Base-by-base conservation (phyloP, 1,140 invertebrate species). In the Drosophila elegans region DNA sequence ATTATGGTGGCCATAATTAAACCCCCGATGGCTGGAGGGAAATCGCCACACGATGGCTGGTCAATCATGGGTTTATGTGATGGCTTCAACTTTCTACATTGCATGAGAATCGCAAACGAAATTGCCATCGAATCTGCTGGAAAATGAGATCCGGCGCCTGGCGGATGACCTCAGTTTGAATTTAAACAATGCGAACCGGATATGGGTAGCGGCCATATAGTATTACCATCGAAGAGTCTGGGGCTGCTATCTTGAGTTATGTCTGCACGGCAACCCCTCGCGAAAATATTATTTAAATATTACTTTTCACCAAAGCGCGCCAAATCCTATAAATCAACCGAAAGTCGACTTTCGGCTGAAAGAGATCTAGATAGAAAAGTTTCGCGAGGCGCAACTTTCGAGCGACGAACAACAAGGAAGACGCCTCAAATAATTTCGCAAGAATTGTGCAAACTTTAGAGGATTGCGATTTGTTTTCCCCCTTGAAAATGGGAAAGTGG, bases 51-150 rank as follows among this genome's bases (percentile, higher is more conserved):
- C 61, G 82, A 85, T 81, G 81, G 76, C 67, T 85, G 81, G 82
- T 86, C 83, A 86, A 86, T 86, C 83, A 89, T 79, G 68, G 84
- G 66, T 83, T 83, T 71, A 83, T 88, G 88, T 88, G 80, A 86
- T 83, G 83, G 52, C 71, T 77, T 64, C 71, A 86, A 60, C 74
- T 88, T 83, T 77, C 62, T 55, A 48, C 73, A 72, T 39, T 71
- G 78, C 56, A 60, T 16, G 39, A 10, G 45, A 29, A 41, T 51
- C n/a, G n/a, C n/a, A n/a, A n/a, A n/a, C 49, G 71, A 38, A 53
- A 56, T 53, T 57, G 64, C 16, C 32, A 39, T 69, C 45, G 42
- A 46, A 29, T 49, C 29, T 32, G 45, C 48, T 49, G 36, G 53
- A 21, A 54, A 41, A 45, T 66, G 45, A 46, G 62, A 52, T 74